Percentiles rank a stretch among this genome's conserved stretches.
Evolutionary conservation across 2,888 invertebrate genomes (phyloP).

Genomic region (Apodemia duryi): DNA sequence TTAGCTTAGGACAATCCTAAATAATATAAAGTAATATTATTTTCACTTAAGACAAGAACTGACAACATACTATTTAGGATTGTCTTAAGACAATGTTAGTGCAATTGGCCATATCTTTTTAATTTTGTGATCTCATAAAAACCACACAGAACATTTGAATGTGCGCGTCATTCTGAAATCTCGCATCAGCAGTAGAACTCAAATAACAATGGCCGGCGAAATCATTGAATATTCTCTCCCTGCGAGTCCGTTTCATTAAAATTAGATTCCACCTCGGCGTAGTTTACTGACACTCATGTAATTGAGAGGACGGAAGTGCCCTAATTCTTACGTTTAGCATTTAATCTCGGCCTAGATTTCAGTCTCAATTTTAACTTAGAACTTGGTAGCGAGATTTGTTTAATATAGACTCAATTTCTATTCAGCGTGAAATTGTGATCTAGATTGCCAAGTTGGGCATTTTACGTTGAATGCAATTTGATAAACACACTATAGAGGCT

Average conservation of each 20-base stretch:
- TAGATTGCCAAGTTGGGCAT: too few species aligned
- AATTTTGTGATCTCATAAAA: too few species aligned
- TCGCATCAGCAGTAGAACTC: conserved; percentile 5
- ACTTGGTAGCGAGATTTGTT: background rate
- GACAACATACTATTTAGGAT: too few species aligned
- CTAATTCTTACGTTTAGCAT: conserved; percentile 12
- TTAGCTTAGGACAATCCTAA: too few species aligned
- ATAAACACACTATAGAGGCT: too few species aligned
- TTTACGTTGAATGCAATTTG: too few species aligned
- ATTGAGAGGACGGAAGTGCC: conserved; percentile 24
- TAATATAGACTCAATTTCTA: background rate
- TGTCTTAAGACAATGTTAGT: too few species aligned
- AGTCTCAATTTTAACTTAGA: conserved; percentile 1
- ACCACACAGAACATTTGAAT: background rate
- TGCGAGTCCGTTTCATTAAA: conserved; percentile 30
- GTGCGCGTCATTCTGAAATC: background rate
- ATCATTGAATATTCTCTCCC: conserved; percentile 24
- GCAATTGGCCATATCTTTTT: too few species aligned
- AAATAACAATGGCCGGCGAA: conserved; percentile 5
- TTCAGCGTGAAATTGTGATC: too few species aligned
- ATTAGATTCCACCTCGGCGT: conserved; percentile 30
- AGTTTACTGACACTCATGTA: conserved; percentile 25
- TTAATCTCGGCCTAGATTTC: conserved; percentile 9
- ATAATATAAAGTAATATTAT: too few species aligned
- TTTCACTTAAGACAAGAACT: too few species aligned